Evolutionary conservation across 2,888 invertebrate genomes (phyloP).

Genomic region (Archips xylosteana): DNA sequence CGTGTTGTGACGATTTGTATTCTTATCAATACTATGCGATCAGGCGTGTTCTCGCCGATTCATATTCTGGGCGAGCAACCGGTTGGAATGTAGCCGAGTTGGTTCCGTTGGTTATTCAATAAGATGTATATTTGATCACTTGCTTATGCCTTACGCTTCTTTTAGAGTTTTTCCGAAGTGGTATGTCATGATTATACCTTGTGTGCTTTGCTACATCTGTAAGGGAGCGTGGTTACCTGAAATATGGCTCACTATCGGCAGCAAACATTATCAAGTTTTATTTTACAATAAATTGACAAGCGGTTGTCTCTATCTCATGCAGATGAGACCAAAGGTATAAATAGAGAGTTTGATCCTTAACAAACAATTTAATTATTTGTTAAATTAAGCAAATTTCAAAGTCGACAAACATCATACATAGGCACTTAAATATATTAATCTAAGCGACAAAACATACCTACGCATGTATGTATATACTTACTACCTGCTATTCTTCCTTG

Average conservation of each 20-base stretch:
- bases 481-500: neutral
- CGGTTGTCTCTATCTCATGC: too few relatives aligned
- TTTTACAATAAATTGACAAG: too few relatives aligned
- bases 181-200: neutral
- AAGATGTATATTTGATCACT: neutral
- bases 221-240: neutral
- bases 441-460: neutral
- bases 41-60: slow-evolving; percentile 16
- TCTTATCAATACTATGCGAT: slow-evolving; percentile 19
- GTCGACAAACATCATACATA: neutral
- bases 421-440: too few relatives aligned
- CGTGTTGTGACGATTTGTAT: slow-evolving; percentile 36
- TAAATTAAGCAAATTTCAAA: too few relatives aligned
- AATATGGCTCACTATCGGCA: too few relatives aligned
- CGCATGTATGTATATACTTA: neutral
- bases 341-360: too few relatives aligned
- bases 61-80: slow-evolving; percentile 29
- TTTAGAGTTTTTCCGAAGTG: neutral
- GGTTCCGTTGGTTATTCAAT: slow-evolving; percentile 31
- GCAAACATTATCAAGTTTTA: too few relatives aligned
- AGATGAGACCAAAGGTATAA: too few relatives aligned
- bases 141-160: neutral
- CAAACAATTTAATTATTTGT: too few relatives aligned
- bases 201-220: neutral
- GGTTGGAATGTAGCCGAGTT: slow-evolving; percentile 27